Percentiles rank a stretch among this genome's conserved stretches.
Conservation (phyloP, 2,888 invertebrate genomes). For the Glyphotaelius pellucidus region DNA sequence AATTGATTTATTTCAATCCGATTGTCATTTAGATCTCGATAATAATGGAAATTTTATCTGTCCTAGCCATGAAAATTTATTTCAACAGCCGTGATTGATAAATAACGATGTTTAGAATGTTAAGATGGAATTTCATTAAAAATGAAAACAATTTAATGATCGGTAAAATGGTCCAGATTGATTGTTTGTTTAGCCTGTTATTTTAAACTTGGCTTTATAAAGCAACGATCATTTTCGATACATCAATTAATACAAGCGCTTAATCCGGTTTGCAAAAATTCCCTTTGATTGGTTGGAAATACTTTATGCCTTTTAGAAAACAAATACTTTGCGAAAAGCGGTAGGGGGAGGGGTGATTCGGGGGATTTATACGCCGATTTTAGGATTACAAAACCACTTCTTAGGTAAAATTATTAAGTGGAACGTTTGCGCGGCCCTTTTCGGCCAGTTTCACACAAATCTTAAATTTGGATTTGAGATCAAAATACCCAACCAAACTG, state of each 20-base stretch:
- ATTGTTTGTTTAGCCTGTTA: not conserved
- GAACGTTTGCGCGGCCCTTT: no score
- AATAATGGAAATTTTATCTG: not conserved
- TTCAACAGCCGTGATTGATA: not conserved
- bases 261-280: not conserved
- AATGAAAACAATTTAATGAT: not conserved
- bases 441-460: no score
- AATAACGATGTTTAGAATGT: not conserved
- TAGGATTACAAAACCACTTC: not conserved
- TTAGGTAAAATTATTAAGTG: not conserved
- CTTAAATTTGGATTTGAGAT: no score
- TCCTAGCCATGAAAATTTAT: not conserved
- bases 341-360: not conserved
- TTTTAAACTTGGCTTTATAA: not conserved
- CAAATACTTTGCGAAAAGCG: not conserved
- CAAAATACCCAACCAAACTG: no score
- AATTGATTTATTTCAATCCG: not conserved
- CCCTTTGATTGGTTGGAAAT: not conserved
- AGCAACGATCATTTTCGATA: not conserved
- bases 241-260: not conserved
- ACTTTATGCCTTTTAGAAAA: not conserved
- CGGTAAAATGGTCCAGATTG: not conserved
- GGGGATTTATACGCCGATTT: not conserved
- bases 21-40: not conserved
- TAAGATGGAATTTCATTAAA: not conserved